Conservation (phyloP, 2,113 vertebrate species). For the Ceratotherium simum region DNA sequence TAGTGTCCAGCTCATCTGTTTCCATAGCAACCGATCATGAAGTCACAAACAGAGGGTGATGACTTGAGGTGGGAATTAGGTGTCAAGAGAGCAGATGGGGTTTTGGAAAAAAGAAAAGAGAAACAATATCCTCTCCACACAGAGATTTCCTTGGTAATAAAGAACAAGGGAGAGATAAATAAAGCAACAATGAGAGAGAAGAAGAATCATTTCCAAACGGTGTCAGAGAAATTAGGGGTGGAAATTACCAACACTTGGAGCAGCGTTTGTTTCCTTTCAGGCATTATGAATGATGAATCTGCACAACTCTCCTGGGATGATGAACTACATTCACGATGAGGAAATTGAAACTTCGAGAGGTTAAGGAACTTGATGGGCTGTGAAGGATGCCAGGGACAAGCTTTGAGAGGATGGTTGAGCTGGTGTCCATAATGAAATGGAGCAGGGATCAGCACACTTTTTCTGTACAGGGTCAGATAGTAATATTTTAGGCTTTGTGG, state of each 20-base stretch:
- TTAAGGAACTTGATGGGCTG: background rate
- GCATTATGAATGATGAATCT: background rate
- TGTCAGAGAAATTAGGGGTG: constrained; percentile 3
- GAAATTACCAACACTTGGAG: constrained; percentile 13
- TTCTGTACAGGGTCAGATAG: background rate
- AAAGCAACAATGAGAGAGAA: constrained; percentile 47
- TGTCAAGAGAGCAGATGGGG: constrained; percentile 35
- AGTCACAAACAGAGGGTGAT: constrained; percentile 4
- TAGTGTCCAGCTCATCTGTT: constrained; percentile 45
- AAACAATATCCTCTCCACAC: background rate
- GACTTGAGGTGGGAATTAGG: background rate
- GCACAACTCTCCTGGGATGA: background rate
- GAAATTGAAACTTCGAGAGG: background rate
- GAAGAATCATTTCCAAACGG: constrained; percentile 22
- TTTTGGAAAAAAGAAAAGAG: constrained; percentile 21
- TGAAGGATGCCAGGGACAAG: background rate
- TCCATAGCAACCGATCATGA: background rate
- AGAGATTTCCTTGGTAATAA: background rate
- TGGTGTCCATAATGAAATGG: background rate
- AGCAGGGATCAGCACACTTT: background rate
- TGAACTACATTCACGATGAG: background rate
- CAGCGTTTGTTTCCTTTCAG: background rate
- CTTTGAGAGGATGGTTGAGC: background rate
- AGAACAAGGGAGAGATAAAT: constrained; percentile 52
- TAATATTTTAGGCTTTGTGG: background rate